A percentile compares a stretch with the other conserved stretches of the same genome.
These are phyloP conservation scores for Murina feae DNA, from an alignment of 2,113 vertebrate genomes.

Conservation along the genomic window DNA sequence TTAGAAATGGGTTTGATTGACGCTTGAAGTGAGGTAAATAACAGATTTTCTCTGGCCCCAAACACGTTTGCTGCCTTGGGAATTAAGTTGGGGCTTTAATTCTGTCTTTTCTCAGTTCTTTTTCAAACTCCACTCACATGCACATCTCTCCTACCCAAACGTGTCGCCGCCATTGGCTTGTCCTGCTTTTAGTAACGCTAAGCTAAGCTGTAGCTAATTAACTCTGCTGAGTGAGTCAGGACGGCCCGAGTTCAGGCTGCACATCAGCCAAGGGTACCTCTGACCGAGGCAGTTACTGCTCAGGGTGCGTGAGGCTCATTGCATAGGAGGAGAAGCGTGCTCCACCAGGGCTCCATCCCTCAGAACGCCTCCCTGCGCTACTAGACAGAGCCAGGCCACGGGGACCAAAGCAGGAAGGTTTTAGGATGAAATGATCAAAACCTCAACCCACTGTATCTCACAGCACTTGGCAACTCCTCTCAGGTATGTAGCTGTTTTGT, in stretches of 20 bases:
- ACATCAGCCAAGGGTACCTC: not conserved
- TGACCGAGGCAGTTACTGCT: not conserved
- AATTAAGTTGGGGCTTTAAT: not conserved
- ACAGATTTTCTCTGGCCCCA: not conserved
- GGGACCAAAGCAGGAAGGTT: not conserved
- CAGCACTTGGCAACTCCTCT: not conserved
- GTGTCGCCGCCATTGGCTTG: not conserved
- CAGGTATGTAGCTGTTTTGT: not conserved
- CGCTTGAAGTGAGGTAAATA: not conserved
- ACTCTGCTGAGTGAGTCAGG: not conserved
- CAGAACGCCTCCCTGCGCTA: not conserved
- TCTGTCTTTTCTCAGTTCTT: not conserved
- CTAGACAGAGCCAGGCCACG: not conserved
- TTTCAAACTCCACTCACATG: not conserved
- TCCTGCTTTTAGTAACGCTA: conserved; percentile 37
- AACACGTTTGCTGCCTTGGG: not conserved
- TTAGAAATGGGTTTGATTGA: not conserved
- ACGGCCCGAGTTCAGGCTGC: not conserved
- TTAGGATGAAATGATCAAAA: not conserved
- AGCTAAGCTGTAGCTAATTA: not conserved
- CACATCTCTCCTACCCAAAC: not conserved
- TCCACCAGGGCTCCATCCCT: not conserved
- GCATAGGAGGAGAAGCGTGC: not conserved
- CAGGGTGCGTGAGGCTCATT: not conserved
- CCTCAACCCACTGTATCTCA: not conserved